phyloP scores from a whole-genome alignment of 2,888 invertebrate species.

The Bombylius discolor region DNA sequence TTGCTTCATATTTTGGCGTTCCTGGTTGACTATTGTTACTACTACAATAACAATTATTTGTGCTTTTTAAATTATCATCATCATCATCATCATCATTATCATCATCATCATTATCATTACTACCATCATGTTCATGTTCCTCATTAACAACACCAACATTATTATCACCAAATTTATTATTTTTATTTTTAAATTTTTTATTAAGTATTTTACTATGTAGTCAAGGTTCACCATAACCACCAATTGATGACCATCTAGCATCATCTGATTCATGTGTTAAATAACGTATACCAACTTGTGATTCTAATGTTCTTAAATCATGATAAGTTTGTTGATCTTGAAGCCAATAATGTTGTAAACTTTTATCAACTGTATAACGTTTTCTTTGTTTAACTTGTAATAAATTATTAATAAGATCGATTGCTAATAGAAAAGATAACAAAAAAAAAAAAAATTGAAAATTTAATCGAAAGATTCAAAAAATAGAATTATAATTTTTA shows the following conservation, averaged over 20 bases:
- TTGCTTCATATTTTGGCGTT: conserved; percentile 33
- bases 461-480: no score
- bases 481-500: background rate
- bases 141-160: conserved; percentile 13
- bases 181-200: background rate
- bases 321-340: conserved; percentile 94
- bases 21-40: conserved; percentile 27
- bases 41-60: conserved; percentile 19
- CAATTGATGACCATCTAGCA: conserved; percentile 56
- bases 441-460: background rate
- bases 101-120: conserved; percentile 3
- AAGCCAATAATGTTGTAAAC: conserved; percentile 87
- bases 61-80: background rate
- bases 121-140: background rate
- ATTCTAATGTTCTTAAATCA: conserved; percentile 81
- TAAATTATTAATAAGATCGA: conserved; percentile 94
- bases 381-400: conserved; percentile 94
- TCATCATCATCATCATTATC: conserved; percentile 11
- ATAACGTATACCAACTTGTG: conserved; percentile 63
- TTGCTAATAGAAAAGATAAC: conserved; percentile 50
- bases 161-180: conserved; percentile 20
- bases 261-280: conserved; percentile 89
- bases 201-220: conserved; percentile 31
- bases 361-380: conserved; percentile 91
- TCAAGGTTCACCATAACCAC: conserved; percentile 32